phyloP scores from a whole-genome alignment of 1,140 invertebrate genomes.

The Onthophagus taurus region DNA sequence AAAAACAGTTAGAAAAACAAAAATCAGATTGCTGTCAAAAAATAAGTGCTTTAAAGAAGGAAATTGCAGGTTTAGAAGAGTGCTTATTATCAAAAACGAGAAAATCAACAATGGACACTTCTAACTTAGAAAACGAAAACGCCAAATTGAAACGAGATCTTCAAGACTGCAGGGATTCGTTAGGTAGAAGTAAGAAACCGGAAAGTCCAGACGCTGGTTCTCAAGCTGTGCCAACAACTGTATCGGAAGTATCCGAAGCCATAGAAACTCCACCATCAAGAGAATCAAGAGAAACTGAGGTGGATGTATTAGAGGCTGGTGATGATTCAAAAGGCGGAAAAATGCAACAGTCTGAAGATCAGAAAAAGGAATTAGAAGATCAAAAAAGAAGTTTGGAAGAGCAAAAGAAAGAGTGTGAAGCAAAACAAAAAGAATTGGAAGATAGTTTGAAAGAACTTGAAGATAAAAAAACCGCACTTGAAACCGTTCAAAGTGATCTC shows the following conservation, averaged over 20 bases:
- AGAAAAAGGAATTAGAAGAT: not conserved
- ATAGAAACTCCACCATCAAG: too few relatives aligned
- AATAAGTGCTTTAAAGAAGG: constrained; percentile 16
- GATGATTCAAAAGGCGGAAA: constrained; percentile 4
- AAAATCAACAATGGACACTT: not conserved
- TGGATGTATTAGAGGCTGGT: constrained; percentile 5
- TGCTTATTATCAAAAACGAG: too few relatives aligned
- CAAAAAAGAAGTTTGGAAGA: not conserved
- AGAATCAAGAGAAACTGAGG: too few relatives aligned
- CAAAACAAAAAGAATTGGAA: not conserved
- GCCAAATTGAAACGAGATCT: not conserved
- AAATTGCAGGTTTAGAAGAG: constrained; percentile 12
- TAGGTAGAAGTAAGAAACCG: not conserved
- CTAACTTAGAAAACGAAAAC: constrained; percentile 2
- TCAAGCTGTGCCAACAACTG: too few relatives aligned
- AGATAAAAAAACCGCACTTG: constrained; percentile 7
- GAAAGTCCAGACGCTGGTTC: too few relatives aligned
- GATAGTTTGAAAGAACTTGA: not conserved
- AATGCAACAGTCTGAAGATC: not conserved
- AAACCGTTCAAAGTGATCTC: not conserved
- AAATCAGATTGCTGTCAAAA: too few relatives aligned
- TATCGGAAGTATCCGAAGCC: too few relatives aligned
- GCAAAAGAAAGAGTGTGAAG: not conserved
- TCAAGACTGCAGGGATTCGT: not conserved
- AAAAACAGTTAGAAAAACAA: constrained; percentile 7